These are phyloP conservation scores for Cephus cinctus DNA, from an alignment of 1,140 invertebrate genomes.

Conservation along the genomic window DNA sequence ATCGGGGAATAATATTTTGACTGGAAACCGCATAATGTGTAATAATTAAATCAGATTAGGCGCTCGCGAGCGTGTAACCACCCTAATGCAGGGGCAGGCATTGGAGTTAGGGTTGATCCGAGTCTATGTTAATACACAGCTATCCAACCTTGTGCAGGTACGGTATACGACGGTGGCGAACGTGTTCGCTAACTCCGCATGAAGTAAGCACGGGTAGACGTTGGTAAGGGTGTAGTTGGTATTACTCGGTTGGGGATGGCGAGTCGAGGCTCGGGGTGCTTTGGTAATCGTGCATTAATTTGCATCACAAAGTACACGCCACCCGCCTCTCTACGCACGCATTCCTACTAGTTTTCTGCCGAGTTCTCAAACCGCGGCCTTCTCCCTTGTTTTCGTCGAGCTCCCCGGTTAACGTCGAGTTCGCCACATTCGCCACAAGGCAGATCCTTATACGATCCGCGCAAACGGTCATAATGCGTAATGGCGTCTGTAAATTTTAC, in stretches of 20 bases:
- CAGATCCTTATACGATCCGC: too few relatives aligned
- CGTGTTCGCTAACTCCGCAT: neutral
- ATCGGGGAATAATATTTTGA: neutral
- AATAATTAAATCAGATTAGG: slow-evolving; percentile 48
- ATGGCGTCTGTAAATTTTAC: too few relatives aligned
- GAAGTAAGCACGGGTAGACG: neutral
- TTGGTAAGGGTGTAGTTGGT: too few relatives aligned
- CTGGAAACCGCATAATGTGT: slow-evolving; percentile 36
- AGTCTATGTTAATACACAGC: too few relatives aligned
- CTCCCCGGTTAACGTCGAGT: too few relatives aligned
- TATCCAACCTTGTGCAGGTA: slow-evolving; percentile 4
- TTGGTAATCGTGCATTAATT: slow-evolving; percentile 54
- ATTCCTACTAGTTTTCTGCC: slow-evolving; percentile 34
- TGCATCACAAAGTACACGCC: slow-evolving; percentile 52
- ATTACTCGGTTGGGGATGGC: too few relatives aligned
- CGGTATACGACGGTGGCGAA: neutral
- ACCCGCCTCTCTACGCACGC: slow-evolving; percentile 42
- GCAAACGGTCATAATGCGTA: too few relatives aligned
- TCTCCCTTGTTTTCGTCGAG: slow-evolving; percentile 11
- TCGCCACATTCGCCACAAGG: too few relatives aligned
- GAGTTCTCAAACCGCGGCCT: slow-evolving; percentile 7
- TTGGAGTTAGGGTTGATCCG: slow-evolving; percentile 15
- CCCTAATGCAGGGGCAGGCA: slow-evolving; percentile 35
- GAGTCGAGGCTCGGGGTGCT: slow-evolving; percentile 23
- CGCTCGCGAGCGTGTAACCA: slow-evolving; percentile 31